Base-by-base conservation (phyloP, 2,113 vertebrate species). In the Plestiodon gilberti region DNA sequence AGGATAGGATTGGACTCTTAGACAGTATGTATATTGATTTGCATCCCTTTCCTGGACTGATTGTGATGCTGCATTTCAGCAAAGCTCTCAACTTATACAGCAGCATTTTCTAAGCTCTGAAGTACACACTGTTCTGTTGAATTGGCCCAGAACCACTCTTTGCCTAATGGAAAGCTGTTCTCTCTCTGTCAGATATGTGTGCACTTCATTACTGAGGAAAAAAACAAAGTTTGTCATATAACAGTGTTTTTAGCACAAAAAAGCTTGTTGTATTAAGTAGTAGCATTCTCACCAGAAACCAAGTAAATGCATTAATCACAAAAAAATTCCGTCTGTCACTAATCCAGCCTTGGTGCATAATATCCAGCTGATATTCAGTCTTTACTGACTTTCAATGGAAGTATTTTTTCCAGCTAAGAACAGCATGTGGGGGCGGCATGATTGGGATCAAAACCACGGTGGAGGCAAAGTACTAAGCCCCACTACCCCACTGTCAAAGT, bases 81-180 rank as follows among this genome's bases (percentile, higher is more conserved):
- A 78, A 76, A 52, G 43, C n/a, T 1, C 48, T 78, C 8, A 59
- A 23, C 20, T 10, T 28, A 48, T 75, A 10, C 38, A 48, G 38
- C 48, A 18, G 14, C 77, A 52, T 13, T 43, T 23, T 28, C 78
- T 64, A 89, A 0, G 81, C 67, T 90, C 57, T 82, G 38, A 0
- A 0, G 88, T 85, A 87, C 88, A 15, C 3, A 0, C 0, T 85
- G 85, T 84, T 75, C 90, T 11, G 87, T 65, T 38, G 61, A 83
- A 88, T 38, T 86, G 92, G 85, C 88, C 89, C 15, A 74, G 38
- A 78, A 62, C 22, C 90, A 83, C 71, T 18, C n/a, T 20, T 33
- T 73, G 10, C 0, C 10, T 85, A 38, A 70, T 82, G 38, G 0
- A 0, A 23, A 57, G 74, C 70, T 13, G 0, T 1, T 78, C 78